Percentiles rank a stretch among this genome's conserved stretches.
Conservation (phyloP, 2,797 vertebrate species). For the Anguilla anguilla region DNA sequence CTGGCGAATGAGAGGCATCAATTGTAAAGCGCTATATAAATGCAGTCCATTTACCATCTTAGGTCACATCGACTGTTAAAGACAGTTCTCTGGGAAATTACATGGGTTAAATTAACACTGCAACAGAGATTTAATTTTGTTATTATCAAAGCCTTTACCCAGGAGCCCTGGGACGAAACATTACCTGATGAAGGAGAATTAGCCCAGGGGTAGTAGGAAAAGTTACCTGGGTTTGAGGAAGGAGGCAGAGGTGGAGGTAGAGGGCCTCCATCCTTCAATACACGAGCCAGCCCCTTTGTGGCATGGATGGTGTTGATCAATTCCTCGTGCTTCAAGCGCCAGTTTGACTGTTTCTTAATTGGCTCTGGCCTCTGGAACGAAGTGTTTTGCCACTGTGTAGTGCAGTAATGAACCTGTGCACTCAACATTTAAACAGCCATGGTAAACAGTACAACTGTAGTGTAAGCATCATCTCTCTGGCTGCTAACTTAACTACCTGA, state of each 20-base stretch:
- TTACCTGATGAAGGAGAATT: background rate
- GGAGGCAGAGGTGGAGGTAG: constrained; percentile 91
- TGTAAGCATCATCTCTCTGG: background rate
- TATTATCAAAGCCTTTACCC: background rate
- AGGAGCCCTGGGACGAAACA: background rate
- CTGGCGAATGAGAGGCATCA: no score
- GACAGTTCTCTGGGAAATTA: no score
- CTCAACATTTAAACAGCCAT: background rate
- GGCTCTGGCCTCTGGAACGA: constrained; percentile 78
- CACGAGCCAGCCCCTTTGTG: constrained; percentile 80
- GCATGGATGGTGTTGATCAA: constrained; percentile 92
- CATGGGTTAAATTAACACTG: no score
- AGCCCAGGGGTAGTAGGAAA: background rate
- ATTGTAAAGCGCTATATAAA: no score
- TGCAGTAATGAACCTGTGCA: background rate
- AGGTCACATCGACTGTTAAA: background rate
- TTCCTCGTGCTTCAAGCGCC: constrained; percentile 93
- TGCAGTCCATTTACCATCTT: background rate
- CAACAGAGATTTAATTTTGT: no score
- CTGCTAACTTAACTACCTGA: no score
- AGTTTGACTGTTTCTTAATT: constrained; percentile 89
- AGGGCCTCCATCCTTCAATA: constrained; percentile 85
- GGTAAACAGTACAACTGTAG: background rate
- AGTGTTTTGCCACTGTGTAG: background rate
- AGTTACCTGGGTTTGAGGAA: constrained; percentile 88